Evolutionary conservation across 1,140 invertebrate species (phyloP), one percentile per base, ranked within the genome.

Genomic region (Himalopsyche phryganea): DNA sequence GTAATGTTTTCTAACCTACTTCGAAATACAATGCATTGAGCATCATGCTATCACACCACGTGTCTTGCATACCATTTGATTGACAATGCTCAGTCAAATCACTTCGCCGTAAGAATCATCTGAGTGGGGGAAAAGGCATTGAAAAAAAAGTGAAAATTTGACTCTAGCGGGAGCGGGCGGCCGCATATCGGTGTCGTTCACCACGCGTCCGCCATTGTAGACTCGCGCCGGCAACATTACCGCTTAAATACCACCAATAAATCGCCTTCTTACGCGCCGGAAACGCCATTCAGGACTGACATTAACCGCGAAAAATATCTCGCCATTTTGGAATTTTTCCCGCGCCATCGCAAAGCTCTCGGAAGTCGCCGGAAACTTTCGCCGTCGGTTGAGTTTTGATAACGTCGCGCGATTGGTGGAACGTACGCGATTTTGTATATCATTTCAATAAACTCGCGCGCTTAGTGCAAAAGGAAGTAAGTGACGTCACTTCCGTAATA

Each of bases 121-220:
- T 18, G 23, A n/a, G 40, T n/a, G 50, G 50, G 50, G 28, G 28
- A 2, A n/a, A 32, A 14, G 40, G 28, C 23, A 28, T 28, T 28
- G 23, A 28, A 28, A 15, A 17, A 48, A 56, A 56, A 56, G 54
- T 56, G 54, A 56, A 56, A 56, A 49, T 45, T 41, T 41, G 32
- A 19, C 28, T 15, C 9, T 7, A 23, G 35, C 44, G n/a, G 54
- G 13, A 14, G 15, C 20, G 6, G 54, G 10, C 44, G 13, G 15
- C 32, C 17, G 54, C 45, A 10, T n/a, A n/a, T 5, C 11, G 14
- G 14, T 28, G 23, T 9, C 23, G 23, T 11, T n/a, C 17, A 35
- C 18, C 45, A n/a, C 33, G 15, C 44, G 44, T 17, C 32, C 54
- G 54, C 14, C 45, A 50, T 41, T 41, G 19, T 56, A 48, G 36